phyloP scores from a whole-genome alignment of 2,797 vertebrate genomes.

The Dendrocincla tyrannina region DNA sequence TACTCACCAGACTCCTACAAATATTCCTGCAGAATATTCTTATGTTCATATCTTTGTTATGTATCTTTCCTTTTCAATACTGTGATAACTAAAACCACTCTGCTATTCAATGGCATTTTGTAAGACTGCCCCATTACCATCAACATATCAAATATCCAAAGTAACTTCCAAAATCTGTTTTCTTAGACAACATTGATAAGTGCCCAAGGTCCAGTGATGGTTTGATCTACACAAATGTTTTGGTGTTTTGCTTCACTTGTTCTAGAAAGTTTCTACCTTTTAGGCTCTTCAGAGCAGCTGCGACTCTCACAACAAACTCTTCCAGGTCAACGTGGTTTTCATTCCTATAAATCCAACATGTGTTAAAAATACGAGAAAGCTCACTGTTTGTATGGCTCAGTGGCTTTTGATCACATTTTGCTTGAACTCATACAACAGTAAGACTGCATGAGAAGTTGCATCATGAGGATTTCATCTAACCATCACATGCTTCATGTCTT shows the following conservation, averaged over 20 bases:
- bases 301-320: background rate
- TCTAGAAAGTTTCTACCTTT: background rate
- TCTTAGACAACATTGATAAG: background rate
- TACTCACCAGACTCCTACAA: background rate
- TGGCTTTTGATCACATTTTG: background rate
- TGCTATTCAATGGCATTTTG: background rate
- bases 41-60: background rate
- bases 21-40: background rate
- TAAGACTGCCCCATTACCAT: background rate
- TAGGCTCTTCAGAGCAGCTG: background rate
- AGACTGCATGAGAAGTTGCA: accelerated
- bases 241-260: background rate
- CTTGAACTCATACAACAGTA: background rate
- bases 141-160: background rate
- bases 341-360: accelerated
- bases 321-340: background rate
- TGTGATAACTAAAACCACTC: background rate
- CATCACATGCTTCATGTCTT: background rate
- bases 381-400: background rate
- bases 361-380: background rate
- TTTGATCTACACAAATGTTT: background rate
- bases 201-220: accelerated
- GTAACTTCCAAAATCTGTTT: background rate
- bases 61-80: background rate
- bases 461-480: background rate